Base-by-base conservation (phyloP, 2,797 vertebrate genomes). In the Molossus alvarezi region DNA sequence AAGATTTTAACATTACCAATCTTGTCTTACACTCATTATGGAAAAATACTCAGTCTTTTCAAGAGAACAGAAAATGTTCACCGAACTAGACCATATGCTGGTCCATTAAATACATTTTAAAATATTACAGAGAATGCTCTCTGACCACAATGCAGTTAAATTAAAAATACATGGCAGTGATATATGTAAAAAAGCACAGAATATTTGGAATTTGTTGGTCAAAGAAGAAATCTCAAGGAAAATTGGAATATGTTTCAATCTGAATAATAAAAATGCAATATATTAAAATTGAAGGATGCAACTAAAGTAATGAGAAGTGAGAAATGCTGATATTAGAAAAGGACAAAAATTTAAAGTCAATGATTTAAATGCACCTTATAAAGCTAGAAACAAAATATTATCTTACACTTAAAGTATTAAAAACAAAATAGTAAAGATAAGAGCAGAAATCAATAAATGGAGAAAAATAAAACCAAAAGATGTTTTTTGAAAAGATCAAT, bases 101-200 rank as follows among this genome's bases (percentile, higher is more conserved):
- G n/a, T 69, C 33, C 14, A 48, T 73, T 67, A 62, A 77, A 73
- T 71, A 82, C 2, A 29, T 86, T 85, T 89, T 53, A 51, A 60
- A 92, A 91, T 53, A 75, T n/a, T 76, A n/a, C 45, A 60, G 29
- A 21, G 2, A 57, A 37, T 86, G 37, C 58, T 91, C 37, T 91
- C 55, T 77, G 86, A 62, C 6, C 12, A 37, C 17, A 41, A 17
- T 23, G 3, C 23, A 69, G 69, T 33, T 62, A 67, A 94, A 23
- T 94, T 27, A 75, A 62, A 94, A 85, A n/a, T 13, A 37, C 84
- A 14, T 89, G 37, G 60, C 14, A 83, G 91, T n/a, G 57, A 53
- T 48, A 15, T 25, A 53, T 29, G 3, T 23, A 62, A 27, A 65
- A 71, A 86, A 82, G 33, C 29, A 12, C n/a, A 57, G 67, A 45